Evolutionary conservation across 1,140 invertebrate species (phyloP), one percentile per base, ranked within the genome.

Genomic region (Aphaenogaster floridana): DNA sequence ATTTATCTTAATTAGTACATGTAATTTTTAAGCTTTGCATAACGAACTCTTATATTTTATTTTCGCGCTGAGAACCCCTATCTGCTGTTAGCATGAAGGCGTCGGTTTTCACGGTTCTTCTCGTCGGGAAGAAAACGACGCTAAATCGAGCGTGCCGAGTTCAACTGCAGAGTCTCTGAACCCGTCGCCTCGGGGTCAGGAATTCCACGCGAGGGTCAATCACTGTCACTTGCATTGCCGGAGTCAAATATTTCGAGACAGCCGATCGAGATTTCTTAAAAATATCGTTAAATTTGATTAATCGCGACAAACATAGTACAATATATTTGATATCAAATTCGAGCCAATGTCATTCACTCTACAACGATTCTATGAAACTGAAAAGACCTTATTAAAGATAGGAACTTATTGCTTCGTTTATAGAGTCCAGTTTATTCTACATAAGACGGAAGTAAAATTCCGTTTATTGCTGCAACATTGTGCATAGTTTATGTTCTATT

Each of bases 151-250:
- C 84, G 80, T 80, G 76, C 36, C 76, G 69, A 57, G 88, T 86
- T 91, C 84, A 85, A 86, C 74, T 78, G 42, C 84, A 48, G 42
- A 80, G 50, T 74, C 69, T 79, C 79, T 83, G 83, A 86, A 81
- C 83, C 54, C 78, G 34, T 42, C 39, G 52, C 52, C 50, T 34
- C 6, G 61, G 48, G 90, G 89, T 91, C 90, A 87, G 28, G 85
- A 91, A 91, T 91, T 89, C 69, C 80, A 79, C 57, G 84, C 74
- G 74, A 79, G 69, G 89, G 90, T 91, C 90, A 91, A 91, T 91
- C 90, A 89, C 72, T 89, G 78, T 91, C 74, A 48, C 86, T 90
- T 74, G 72, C 74, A 88, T 74, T 66, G 71, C 15, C 57, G 15
- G 71, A 80, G 66, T 48, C 50, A 79, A 86, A 57, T 66, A 59